Base-by-base conservation (phyloP, 2,888 invertebrate species). In the Syrphus vitripennis region DNA sequence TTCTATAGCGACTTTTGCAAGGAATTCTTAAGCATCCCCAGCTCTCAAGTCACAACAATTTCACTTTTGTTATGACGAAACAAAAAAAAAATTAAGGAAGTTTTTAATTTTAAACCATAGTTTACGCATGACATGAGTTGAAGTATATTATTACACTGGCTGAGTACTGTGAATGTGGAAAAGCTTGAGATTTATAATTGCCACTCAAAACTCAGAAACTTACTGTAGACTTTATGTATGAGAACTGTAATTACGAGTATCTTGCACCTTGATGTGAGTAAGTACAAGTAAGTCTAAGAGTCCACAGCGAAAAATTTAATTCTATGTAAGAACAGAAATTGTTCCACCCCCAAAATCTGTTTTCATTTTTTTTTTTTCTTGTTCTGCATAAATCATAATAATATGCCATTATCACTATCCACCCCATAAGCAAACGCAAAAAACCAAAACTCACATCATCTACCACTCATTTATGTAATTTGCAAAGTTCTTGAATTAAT, bases 401-500 rank as follows among this genome's bases (percentile, higher is more conserved):
- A 53, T 29, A 9, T 7, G 10, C 19, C 24, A 5, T 53, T 9
- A 37, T 12, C n/a, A 9, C 7, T 16, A 24, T 16, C 63, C 37
- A n/a, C 53, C 57, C n/a, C 10, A 5, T 16, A 31, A n/a, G n/a
- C 10, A 6, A 40, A 21, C 31, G 37, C 69, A 65, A 19, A 29
- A 34, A 34, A 34, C n/a, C n/a, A n/a, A n/a, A n/a, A 63, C 53
- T 55, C 63, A 42, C 24, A n/a, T 45, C 4, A n/a, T 40, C 2
- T 37, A 37, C 0, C 4, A 16, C 42, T 67, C 19, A 21, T 45
- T 5, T 7, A 75, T 55, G 29, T 75, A 61, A 61, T 69, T 70
- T 75, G 70, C 63, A 71, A 71, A 71, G 63, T 63, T 76, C 63
- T 65, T 76, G 76, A 71, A 71, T 76, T 71, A 81, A 81, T 81